These are phyloP conservation scores for Eurosta solidaginis DNA, from an alignment of 1,140 invertebrate species.

Conservation along the genomic window DNA sequence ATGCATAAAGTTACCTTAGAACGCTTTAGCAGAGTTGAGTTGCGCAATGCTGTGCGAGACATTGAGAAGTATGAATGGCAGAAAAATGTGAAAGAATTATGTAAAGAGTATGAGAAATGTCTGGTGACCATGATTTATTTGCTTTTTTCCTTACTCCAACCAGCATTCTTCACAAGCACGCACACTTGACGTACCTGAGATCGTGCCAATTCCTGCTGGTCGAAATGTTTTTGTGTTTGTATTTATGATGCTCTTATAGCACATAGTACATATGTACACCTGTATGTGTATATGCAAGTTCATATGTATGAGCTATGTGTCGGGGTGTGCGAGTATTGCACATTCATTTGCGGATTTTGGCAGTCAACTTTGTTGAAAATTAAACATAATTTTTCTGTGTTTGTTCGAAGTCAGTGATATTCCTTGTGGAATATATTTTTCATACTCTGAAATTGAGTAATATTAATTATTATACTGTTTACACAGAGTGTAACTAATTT, in stretches of 20 bases:
- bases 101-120: background rate
- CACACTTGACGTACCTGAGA: background rate
- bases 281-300: background rate
- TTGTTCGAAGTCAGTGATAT: background rate
- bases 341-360: background rate
- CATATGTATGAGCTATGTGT: background rate
- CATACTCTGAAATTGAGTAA: background rate
- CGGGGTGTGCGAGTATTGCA: no score
- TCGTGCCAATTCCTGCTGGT: background rate
- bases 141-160: background rate
- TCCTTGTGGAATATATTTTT: background rate
- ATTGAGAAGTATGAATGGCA: background rate
- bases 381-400: background rate
- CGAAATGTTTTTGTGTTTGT: background rate
- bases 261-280: background rate
- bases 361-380: conserved; percentile 6
- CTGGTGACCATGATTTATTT: conserved; percentile 26
- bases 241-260: no score
- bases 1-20: background rate
- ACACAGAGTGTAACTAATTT: background rate
- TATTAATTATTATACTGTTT: background rate
- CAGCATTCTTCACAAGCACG: background rate
- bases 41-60: background rate
- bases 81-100: background rate
- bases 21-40: background rate